Evolutionary conservation across 1,140 invertebrate species (phyloP), one percentile per base, ranked within the genome.

Genomic region (Cheumatopsyche charites): DNA sequence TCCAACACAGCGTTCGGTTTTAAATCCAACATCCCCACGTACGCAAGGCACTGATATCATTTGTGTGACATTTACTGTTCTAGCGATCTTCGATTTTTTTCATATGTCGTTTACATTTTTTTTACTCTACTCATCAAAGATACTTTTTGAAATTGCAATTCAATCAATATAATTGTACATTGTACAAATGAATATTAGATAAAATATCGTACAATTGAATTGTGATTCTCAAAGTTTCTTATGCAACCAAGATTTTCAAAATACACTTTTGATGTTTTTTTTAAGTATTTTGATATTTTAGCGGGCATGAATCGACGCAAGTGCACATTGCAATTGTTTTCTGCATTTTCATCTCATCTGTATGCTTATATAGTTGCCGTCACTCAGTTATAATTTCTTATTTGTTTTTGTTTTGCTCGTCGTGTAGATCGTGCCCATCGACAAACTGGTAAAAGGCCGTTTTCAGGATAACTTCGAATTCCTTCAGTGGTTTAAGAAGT

Each of bases 401-500:
- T 73, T 77, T 74, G 75, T 77, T 81, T 76, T 52, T 75, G 76
- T 79, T 69, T 77, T 79, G 81, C 80, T 80, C 80, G 84, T 84
- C 49, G 86, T 87, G 83, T 86, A 94, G 92, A 93, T 93, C 85
- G 91, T 94, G 82, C 90, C 92, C 77, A 92, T 94, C 86, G 91
- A 94, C 88, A 92, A 86, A 86, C 87, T 94, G 86, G 93, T 97
- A 78, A 97, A 97, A 86, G 95, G 94, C 80, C 90, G 93, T 77
- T 98, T 97, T 85, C 93, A 96, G 89, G 96, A 98, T 88, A 98
- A 98, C 87, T 98, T 98, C 88, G 97, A 98, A 83, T 98, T 98
- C 87, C 90, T 98, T 75, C 97, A 98, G 88, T 98, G 97, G 97
- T 98, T 99, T 88, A 98, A 98, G 88, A 97, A 97, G 83, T 98